A percentile compares a stretch with the other conserved stretches of the same genome.
phyloP scores from a whole-genome alignment of 2,113 vertebrate species.

The Sander lucioperca region DNA sequence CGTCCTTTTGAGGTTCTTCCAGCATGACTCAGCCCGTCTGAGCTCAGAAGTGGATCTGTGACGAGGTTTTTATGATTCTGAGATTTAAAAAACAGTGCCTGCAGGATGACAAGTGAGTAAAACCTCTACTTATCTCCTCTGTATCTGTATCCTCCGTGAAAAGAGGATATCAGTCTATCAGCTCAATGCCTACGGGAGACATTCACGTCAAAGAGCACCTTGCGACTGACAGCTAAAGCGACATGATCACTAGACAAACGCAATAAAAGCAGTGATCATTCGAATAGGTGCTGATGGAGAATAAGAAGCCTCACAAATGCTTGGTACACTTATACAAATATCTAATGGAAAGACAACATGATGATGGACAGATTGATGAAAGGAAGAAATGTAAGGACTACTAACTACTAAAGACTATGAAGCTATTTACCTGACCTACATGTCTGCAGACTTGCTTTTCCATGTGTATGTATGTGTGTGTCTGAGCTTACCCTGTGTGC shows the following conservation, averaged over 20 bases:
- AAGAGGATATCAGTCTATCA: constrained; percentile 43
- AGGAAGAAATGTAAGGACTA: not conserved
- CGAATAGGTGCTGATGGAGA: constrained; percentile 12
- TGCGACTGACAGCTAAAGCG: constrained; percentile 43
- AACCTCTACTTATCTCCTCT: constrained; percentile 53
- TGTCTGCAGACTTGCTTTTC: not conserved
- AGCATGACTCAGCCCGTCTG: constrained; percentile 29
- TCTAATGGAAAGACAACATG: not conserved
- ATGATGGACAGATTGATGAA: constrained; percentile 1
- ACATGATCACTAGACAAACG: constrained; percentile 39
- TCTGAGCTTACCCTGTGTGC: constrained; percentile 85
- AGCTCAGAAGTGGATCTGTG: constrained; percentile 1
- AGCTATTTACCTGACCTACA: not conserved
- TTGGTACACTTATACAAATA: not conserved
- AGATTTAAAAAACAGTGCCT: constrained; percentile 46
- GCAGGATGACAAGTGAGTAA: constrained; percentile 30
- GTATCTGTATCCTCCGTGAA: constrained; percentile 29
- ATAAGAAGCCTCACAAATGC: not conserved
- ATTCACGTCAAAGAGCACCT: constrained; percentile 47
- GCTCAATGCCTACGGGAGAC: constrained; percentile 49
- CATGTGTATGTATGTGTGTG: not conserved
- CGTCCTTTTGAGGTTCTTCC: not conserved
- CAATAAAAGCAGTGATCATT: constrained; percentile 38
- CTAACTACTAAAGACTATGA: not conserved
- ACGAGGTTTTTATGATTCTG: constrained; percentile 17